Base-by-base conservation (phyloP, 2,888 invertebrate species). In the Leucophenga montana region DNA sequence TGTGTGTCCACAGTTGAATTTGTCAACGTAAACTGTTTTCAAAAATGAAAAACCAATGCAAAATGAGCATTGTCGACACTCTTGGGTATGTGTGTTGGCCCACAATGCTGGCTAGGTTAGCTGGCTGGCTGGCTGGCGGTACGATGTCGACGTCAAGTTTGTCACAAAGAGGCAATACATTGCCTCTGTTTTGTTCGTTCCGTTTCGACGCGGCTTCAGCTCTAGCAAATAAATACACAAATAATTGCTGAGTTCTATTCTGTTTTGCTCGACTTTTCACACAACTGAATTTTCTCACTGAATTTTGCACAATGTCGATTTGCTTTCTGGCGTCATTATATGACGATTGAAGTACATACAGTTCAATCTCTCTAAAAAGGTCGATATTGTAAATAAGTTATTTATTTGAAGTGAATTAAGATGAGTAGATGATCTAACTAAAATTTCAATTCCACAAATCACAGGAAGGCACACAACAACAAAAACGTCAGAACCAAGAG, bases 11-110 rank as follows among this genome's bases (percentile, higher is more conserved):
- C 20, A 3, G 44, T 22, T 27, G 46, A 44, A 9, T 48, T 64
- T 64, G 20, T 46, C 13, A 64, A 48, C 46, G 62, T 64, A 46
- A 64, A 64, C 62, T 64, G 62, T 64, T 64, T 64, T 64, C 62
- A 39, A 48, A 39, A 64, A 64, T 48, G 48, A 64, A 44, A 64
- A 57, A 57, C 31, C 13, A 54, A 54, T 22, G 39, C 11, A n/a
- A 57, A 57, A 57, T 22, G 31, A 57, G 31, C 13, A n/a, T n/a
- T n/a, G n/a, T n/a, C n/a, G 20, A 18, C 56, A 22, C 50, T 50
- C 50, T 18, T 16, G 6, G 13, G 50, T 8, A 50, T 5, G 39
- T 5, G 39, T 39, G 1, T 39, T 39, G 39, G 39, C 50, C 50
- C 13, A 50, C 50, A 50, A 50, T n/a, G 11, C 39, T 39, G 11